A percentile compares a stretch with the other conserved stretches of the same genome.
These are phyloP conservation scores for Globodera ellingtonae DNA, from an alignment of 1,140 invertebrate species.

Conservation along the genomic window DNA sequence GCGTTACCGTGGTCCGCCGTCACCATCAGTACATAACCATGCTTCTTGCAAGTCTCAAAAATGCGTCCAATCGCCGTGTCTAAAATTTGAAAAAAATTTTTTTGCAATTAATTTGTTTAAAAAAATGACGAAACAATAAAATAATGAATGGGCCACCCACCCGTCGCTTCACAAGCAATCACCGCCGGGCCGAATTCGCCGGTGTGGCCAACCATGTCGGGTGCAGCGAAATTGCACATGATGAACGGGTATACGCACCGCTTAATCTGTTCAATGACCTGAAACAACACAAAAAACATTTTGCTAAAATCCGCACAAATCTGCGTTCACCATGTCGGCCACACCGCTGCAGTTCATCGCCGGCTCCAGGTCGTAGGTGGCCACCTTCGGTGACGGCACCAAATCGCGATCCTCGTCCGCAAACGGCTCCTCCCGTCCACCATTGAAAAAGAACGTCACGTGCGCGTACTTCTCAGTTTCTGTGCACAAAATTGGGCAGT, in stretches of 20 bases:
- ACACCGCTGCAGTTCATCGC: slow-evolving; percentile 68
- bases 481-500: slow-evolving; percentile 14
- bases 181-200: slow-evolving; percentile 68
- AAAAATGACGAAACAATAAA: not conserved
- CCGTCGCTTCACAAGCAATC: slow-evolving; percentile 67
- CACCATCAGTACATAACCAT: slow-evolving; percentile 66
- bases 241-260: slow-evolving; percentile 67
- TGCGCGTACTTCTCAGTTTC: slow-evolving; percentile 70
- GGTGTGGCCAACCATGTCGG: slow-evolving; percentile 70
- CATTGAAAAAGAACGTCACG: slow-evolving; percentile 70
- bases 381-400: slow-evolving; percentile 69
- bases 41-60: slow-evolving; percentile 66
- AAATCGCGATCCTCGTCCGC: slow-evolving; percentile 66
- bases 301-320: not conserved
- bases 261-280: slow-evolving; percentile 66
- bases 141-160: slow-evolving; percentile 37
- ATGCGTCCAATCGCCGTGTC: slow-evolving; percentile 65
- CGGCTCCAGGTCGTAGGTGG: slow-evolving; percentile 68
- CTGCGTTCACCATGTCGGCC: slow-evolving; percentile 63
- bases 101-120: no score
- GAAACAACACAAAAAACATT: slow-evolving; percentile 25
- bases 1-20: slow-evolving; percentile 69
- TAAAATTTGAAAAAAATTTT: slow-evolving; percentile 31
- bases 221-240: slow-evolving; percentile 70
- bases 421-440: slow-evolving; percentile 67